Evolutionary conservation across 2,113 vertebrate species (phyloP).

Genomic region (Zapornia atra): DNA sequence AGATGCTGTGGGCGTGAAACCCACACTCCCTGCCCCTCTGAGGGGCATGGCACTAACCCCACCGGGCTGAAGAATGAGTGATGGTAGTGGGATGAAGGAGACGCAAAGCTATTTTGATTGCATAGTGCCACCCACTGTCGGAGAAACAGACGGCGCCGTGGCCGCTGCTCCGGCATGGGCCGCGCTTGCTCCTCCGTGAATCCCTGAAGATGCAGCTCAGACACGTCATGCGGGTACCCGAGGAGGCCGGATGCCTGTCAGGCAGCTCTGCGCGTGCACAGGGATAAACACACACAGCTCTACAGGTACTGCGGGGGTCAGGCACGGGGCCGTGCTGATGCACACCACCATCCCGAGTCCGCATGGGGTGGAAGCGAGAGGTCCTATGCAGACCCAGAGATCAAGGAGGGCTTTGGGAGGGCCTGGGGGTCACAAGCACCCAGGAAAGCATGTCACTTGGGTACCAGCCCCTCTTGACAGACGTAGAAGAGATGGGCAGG

Average conservation of each 20-base stretch:
- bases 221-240: rapidly evolving
- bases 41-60: not conserved
- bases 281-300: no score
- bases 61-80: not conserved
- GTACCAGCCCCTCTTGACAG: not conserved
- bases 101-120: not conserved
- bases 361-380: not conserved
- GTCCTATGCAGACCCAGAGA: not conserved
- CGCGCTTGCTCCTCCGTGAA: rapidly evolving
- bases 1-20: not conserved
- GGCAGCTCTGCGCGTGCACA: not conserved
- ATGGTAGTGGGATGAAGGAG: not conserved
- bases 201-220: no score
- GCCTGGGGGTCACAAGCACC: not conserved
- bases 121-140: slow-evolving; percentile 48
- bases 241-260: not conserved
- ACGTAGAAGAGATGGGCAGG: not conserved
- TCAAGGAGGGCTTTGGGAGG: not conserved
- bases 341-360: rapidly evolving
- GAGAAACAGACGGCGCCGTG: not conserved
- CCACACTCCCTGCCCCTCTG: not conserved
- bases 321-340: not conserved
- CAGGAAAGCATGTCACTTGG: rapidly evolving
- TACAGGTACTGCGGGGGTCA: not conserved
- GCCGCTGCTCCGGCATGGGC: not conserved